Conservation (phyloP, 2,888 invertebrate genomes). For the Conchocele bisecta region DNA sequence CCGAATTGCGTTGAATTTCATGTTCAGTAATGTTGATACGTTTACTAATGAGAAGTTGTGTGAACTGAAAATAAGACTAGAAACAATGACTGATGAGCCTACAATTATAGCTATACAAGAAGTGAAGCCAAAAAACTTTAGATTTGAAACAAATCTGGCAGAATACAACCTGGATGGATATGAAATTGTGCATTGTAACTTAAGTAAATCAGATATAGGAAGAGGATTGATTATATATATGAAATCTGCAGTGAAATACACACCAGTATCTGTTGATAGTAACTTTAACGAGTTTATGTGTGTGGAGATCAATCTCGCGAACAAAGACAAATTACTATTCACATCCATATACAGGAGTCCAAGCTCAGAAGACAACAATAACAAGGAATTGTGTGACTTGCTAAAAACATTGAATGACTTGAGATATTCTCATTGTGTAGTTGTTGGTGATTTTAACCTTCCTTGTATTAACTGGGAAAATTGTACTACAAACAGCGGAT, state of each 20-base stretch:
- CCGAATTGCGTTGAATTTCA: neutral
- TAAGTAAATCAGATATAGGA: neutral
- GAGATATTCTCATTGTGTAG: neutral
- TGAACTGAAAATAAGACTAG: neutral
- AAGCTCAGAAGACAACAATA: neutral
- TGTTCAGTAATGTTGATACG: conserved; percentile 15
- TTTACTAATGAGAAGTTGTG: conserved; percentile 3
- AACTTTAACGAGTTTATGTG: neutral
- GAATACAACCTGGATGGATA: conserved; percentile 15
- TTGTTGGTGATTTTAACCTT: conserved; percentile 3
- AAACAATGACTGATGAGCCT: neutral
- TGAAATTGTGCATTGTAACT: neutral
- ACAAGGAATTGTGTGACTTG: neutral
- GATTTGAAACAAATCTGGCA: neutral
- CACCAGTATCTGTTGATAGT: neutral
- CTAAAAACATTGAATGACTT: neutral
- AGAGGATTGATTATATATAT: conserved; percentile 14
- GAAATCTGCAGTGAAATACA: neutral
- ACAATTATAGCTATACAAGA: neutral
- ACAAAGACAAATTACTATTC: neutral
- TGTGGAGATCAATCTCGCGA: conserved; percentile 1
- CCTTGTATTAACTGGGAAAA: conserved; percentile 9
- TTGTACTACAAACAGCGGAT: neutral
- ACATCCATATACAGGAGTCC: conserved; percentile 6
- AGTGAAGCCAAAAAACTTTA: conserved; percentile 15